Evolutionary conservation across 1,140 invertebrate genomes (phyloP).

Genomic region (Drosophila sulfurigaster): DNA sequence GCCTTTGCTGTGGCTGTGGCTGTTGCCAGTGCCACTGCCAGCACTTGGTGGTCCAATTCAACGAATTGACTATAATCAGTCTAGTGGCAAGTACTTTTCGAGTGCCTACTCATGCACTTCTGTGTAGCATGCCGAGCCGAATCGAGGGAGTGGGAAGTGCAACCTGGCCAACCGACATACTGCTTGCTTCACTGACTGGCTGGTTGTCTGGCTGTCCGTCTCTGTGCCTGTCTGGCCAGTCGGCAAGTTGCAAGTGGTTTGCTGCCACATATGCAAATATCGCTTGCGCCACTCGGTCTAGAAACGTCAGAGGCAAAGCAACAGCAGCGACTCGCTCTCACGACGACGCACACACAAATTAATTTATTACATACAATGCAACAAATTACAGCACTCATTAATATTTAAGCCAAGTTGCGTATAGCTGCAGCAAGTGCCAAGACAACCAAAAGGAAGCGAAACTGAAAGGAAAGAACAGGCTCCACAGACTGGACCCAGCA

Average conservation of each 20-base stretch:
- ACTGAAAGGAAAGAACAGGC: background rate
- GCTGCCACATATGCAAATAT: slow-evolving; percentile 67
- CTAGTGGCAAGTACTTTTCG: slow-evolving; percentile 82
- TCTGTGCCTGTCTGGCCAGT: slow-evolving; percentile 22
- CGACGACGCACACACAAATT: slow-evolving; percentile 73
- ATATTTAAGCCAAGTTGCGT: slow-evolving; percentile 75
- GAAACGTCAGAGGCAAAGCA: slow-evolving; percentile 30
- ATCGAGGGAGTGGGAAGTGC: slow-evolving; percentile 33
- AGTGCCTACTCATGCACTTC: slow-evolving; percentile 81
- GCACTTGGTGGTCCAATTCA: slow-evolving; percentile 82
- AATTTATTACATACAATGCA: slow-evolving; percentile 83
- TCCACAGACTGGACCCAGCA: slow-evolving; percentile 1
- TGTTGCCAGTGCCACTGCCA: slow-evolving; percentile 29
- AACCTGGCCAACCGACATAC: background rate
- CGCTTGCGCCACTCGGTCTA: slow-evolving; percentile 48
- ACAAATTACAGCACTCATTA: slow-evolving; percentile 83
- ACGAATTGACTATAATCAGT: slow-evolving; percentile 84
- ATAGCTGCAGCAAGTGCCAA: slow-evolving; percentile 27
- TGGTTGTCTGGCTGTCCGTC: too few relatives aligned
- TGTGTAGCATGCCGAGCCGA: slow-evolving; percentile 41
- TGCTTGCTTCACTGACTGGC: slow-evolving; percentile 5
- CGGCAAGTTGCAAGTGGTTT: slow-evolving; percentile 75
- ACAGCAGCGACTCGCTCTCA: slow-evolving; percentile 51
- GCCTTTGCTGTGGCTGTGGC: slow-evolving; percentile 12
- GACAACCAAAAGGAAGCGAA: background rate